A percentile compares a stretch with the other conserved stretches of the same genome.
Conservation (phyloP, 2,888 invertebrate species). For the Sminthurinus aureus region DNA sequence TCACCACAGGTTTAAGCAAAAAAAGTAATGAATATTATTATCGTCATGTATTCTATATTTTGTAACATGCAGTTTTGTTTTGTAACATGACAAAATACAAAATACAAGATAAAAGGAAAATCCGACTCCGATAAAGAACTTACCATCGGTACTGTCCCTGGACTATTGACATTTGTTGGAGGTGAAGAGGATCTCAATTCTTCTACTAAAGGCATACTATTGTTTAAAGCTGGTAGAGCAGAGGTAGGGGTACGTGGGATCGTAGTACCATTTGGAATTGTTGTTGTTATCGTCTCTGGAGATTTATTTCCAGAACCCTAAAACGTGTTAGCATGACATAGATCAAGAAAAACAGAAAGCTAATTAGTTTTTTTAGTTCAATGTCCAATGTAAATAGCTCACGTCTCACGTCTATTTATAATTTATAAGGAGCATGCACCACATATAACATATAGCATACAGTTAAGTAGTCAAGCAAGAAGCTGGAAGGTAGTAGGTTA, state of each 20-base stretch:
- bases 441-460: too few relatives aligned
- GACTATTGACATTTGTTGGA: constrained; percentile 25
- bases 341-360: too few relatives aligned
- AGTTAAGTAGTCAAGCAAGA: too few relatives aligned
- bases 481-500: too few relatives aligned
- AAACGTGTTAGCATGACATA: constrained; percentile 13
- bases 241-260: constrained; percentile 1
- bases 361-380: constrained; percentile 1
- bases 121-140: constrained; percentile 16
- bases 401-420: too few relatives aligned
- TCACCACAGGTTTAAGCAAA: too few relatives aligned
- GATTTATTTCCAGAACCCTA: constrained; percentile 40
- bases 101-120: not conserved
- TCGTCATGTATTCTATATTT: too few relatives aligned
- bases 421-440: too few relatives aligned
- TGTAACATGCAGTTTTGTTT: too few relatives aligned
- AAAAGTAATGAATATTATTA: too few relatives aligned
- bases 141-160: constrained; percentile 33
- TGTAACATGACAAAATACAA: too few relatives aligned
- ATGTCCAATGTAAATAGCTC: too few relatives aligned
- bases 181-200: constrained; percentile 33
- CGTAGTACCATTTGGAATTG: constrained; percentile 23
- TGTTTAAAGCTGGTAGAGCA: not conserved
- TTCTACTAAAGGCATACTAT: not conserved
- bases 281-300: constrained; percentile 18